A percentile compares a stretch with the other conserved stretches of the same genome.
Conservation (phyloP, 2,797 vertebrate genomes). For the Molothrus aeneus region DNA sequence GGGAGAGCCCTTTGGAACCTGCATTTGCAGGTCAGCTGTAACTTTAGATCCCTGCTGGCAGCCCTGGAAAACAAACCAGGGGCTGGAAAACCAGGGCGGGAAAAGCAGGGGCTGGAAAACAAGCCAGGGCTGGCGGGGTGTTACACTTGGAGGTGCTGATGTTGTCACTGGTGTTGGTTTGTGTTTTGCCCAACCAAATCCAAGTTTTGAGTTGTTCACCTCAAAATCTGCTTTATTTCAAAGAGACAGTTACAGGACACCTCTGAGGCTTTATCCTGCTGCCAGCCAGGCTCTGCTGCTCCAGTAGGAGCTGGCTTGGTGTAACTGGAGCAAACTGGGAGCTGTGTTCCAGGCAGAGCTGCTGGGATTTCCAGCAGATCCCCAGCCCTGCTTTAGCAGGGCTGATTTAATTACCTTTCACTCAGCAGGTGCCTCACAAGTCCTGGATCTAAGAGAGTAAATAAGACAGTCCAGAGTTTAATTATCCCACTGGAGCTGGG, state of each 20-base stretch:
- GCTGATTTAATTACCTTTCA: constrained; percentile 57
- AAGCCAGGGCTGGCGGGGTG: not conserved
- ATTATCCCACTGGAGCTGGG: constrained; percentile 62
- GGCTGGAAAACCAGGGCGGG: not conserved
- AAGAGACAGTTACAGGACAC: not conserved
- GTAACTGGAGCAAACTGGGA: not conserved
- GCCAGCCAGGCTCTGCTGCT: not conserved
- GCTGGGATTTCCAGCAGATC: not conserved
- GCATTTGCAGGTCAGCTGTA: not conserved
- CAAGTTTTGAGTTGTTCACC: not conserved
- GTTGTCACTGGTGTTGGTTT: not conserved
- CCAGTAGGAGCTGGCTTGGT: not conserved
- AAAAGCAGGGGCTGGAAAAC: too few species aligned
- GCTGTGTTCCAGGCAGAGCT: not conserved
- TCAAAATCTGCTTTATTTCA: not conserved
- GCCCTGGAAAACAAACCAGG: not conserved
- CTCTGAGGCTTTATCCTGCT: not conserved
- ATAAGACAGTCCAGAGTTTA: constrained; percentile 57
- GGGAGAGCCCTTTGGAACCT: not conserved
- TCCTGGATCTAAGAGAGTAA: not conserved
- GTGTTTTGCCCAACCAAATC: not conserved
- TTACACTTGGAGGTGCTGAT: accelerated
- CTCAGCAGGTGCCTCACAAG: constrained; percentile 65
- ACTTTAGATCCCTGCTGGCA: not conserved
- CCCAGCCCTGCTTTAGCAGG: not conserved